These are phyloP conservation scores for Tragelaphus buxtoni DNA, from an alignment of 2,113 vertebrate species.

Conservation along the genomic window DNA sequence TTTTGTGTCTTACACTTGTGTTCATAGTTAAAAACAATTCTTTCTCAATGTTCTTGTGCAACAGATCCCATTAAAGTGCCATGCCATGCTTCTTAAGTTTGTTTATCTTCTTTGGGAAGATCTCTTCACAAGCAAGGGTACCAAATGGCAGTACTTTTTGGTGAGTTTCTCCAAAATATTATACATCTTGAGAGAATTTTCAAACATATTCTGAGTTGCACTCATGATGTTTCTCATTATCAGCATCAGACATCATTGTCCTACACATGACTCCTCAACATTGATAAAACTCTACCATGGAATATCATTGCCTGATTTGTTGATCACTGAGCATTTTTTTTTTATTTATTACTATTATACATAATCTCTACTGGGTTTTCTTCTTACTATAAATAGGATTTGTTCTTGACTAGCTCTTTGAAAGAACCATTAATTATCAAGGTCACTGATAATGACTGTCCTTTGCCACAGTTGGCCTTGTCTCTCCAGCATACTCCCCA, in stretches of 20 bases:
- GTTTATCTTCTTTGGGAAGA: background rate
- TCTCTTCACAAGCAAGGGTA: background rate
- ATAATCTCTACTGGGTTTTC: background rate
- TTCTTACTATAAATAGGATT: background rate
- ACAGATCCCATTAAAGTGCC: background rate
- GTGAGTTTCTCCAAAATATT: background rate
- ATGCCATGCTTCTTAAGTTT: background rate
- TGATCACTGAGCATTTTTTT: background rate
- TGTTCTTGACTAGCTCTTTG: background rate
- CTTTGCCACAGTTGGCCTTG: background rate
- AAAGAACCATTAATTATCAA: background rate
- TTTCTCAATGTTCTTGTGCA: background rate
- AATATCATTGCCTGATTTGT: background rate
- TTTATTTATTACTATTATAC: background rate
- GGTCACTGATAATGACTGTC: background rate
- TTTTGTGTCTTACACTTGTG: background rate
- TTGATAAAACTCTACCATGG: background rate
- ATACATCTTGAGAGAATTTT: background rate
- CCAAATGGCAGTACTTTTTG: background rate
- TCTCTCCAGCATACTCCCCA: background rate
- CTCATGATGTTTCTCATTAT: background rate
- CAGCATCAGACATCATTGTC: background rate
- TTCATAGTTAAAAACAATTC: background rate
- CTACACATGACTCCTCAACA: background rate
- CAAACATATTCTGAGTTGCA: background rate